phyloP scores from a whole-genome alignment of 2,113 vertebrate species.

The Elaphurus davidianus region DNA sequence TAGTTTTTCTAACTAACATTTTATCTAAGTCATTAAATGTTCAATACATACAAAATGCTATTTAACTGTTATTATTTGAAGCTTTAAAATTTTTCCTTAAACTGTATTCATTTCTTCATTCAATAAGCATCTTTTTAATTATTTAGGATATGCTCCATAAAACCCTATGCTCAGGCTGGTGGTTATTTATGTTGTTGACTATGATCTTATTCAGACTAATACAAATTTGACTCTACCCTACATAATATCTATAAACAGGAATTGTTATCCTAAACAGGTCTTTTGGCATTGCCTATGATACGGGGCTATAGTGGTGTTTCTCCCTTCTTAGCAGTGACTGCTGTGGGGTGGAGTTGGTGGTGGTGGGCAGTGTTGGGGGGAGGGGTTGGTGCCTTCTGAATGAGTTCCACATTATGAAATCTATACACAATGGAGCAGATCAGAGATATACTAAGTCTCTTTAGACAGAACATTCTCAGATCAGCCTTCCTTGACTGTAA shows the following conservation, averaged over 20 bases:
- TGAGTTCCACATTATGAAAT: background rate
- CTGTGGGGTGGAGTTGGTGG: background rate
- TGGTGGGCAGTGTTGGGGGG: fast-evolving
- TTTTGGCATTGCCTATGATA: background rate
- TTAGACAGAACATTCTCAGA: background rate
- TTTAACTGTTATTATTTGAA: slow-evolving; percentile 1
- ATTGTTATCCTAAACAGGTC: background rate
- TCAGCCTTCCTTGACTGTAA: slow-evolving; percentile 1
- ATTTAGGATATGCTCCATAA: background rate
- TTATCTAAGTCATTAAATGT: background rate
- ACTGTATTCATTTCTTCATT: background rate
- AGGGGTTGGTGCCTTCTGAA: background rate
- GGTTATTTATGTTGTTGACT: background rate
- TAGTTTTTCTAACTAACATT: background rate
- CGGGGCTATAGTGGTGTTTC: background rate
- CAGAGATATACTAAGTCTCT: slow-evolving; percentile 17
- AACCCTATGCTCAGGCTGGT: background rate
- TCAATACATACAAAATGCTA: background rate
- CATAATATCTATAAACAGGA: background rate
- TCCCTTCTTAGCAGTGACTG: background rate
- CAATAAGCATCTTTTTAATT: background rate
- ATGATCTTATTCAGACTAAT: background rate
- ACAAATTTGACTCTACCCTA: background rate
- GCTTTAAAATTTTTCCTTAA: background rate
- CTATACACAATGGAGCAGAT: background rate